Conservation (phyloP, 2,888 invertebrate species). For the Ormyrus nitidulus region DNA sequence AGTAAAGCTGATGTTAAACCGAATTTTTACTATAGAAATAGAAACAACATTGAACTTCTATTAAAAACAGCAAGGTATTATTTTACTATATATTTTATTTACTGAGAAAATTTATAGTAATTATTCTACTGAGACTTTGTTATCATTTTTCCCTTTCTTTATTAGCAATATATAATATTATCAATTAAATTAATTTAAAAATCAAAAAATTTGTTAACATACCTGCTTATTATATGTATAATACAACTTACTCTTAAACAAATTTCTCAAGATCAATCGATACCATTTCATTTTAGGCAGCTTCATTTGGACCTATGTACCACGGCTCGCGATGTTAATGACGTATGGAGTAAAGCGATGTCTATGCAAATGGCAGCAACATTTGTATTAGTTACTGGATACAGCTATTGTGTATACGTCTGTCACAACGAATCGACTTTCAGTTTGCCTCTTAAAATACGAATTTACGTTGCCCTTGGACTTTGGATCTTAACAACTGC, state of each 20-base stretch:
- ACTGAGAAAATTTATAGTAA: too few relatives aligned
- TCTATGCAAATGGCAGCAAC: conserved; percentile 41
- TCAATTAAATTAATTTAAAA: not conserved
- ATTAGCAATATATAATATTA: not conserved
- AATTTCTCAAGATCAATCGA: too few relatives aligned
- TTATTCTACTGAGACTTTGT: too few relatives aligned
- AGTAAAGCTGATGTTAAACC: conserved; percentile 18
- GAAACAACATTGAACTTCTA: conserved; percentile 37
- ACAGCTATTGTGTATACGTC: conserved; percentile 23
- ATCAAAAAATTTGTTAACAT: not conserved
- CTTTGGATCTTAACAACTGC: not conserved
- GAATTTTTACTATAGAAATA: conserved; percentile 22
- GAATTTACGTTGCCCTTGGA: not conserved
- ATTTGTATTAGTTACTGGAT: conserved; percentile 44
- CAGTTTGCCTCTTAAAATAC: too few relatives aligned
- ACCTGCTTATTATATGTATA: too few relatives aligned
- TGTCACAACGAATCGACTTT: too few relatives aligned
- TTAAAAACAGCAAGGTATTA: conserved; percentile 34
- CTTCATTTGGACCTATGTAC: conserved; percentile 48
- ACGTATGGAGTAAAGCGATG: conserved; percentile 32
- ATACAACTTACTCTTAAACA: too few relatives aligned
- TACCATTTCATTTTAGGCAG: conserved; percentile 32
- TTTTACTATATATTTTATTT: too few relatives aligned
- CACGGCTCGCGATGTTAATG: conserved; percentile 26
- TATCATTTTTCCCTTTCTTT: too few relatives aligned